A percentile compares a stretch with the other conserved stretches of the same genome.
phyloP scores from a whole-genome alignment of 2,888 invertebrate genomes.

The Pseudococcus longispinus region DNA sequence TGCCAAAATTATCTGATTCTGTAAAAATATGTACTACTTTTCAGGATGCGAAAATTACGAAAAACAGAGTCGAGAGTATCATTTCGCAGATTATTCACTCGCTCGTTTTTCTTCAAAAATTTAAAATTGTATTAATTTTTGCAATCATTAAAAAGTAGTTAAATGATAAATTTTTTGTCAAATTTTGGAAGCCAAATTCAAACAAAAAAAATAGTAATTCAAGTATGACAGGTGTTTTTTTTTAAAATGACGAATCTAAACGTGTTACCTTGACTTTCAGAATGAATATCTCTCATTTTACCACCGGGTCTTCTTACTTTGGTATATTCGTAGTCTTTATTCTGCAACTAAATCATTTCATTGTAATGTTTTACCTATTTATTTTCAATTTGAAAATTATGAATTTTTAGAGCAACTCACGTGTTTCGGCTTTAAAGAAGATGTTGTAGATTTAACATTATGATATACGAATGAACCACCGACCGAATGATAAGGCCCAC shows the following conservation, averaged over 20 bases:
- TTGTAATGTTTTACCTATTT: no score
- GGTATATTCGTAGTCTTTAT: slow-evolving; percentile 82
- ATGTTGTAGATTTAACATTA: slow-evolving; percentile 74
- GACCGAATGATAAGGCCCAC: slow-evolving; percentile 85
- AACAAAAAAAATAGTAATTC: neutral
- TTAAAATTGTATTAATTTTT: no score
- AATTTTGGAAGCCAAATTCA: neutral
- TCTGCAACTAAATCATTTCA: no score
- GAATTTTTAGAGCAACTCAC: slow-evolving; percentile 67
- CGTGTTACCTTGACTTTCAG: slow-evolving; percentile 79
- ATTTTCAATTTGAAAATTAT: no score
- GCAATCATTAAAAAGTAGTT: no score
- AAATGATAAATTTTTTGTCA: no score
- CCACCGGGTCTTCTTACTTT: slow-evolving; percentile 84
- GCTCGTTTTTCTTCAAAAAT: neutral
- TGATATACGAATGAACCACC: slow-evolving; percentile 87
- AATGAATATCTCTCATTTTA: slow-evolving; percentile 79
- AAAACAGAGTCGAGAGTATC: neutral
- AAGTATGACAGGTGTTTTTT: neutral
- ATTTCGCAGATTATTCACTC: neutral
- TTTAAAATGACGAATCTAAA: neutral
- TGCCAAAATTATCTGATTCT: slow-evolving; percentile 94
- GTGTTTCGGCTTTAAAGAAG: slow-evolving; percentile 69
- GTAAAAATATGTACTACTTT: slow-evolving; percentile 63
- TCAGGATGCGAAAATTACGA: slow-evolving; percentile 19